These are phyloP conservation scores for Magallana ariakensis DNA, from an alignment of 1,140 invertebrate genomes.

Conservation along the genomic window DNA sequence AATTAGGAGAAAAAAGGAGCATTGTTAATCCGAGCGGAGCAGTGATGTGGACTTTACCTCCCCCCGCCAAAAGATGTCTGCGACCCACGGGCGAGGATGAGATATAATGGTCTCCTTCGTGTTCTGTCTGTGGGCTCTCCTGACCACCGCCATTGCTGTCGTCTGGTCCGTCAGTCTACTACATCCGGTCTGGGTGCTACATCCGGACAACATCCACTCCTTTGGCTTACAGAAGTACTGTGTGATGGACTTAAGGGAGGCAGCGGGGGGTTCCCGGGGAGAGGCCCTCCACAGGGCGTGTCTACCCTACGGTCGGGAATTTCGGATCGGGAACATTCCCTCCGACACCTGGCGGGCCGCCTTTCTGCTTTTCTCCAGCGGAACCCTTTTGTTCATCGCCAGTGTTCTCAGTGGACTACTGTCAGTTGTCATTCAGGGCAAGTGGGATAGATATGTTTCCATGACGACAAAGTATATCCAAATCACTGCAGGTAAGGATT, in stretches of 20 bases:
- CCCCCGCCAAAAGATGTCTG: neutral
- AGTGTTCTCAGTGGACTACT: slow-evolving; percentile 14
- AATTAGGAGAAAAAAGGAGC: neutral
- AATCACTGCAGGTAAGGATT: slow-evolving; percentile 3
- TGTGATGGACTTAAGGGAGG: neutral
- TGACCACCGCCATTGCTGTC: slow-evolving; percentile 13
- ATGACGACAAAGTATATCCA: slow-evolving; percentile 12
- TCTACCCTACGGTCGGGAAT: neutral
- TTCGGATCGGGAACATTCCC: slow-evolving; percentile 23
- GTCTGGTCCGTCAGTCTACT: slow-evolving; percentile 9
- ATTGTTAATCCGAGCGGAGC: neutral
- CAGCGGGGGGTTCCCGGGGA: neutral
- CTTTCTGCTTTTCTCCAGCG: neutral
- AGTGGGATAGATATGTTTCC: slow-evolving; percentile 35
- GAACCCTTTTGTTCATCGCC: neutral
- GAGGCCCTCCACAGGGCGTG: neutral
- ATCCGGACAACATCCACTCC: slow-evolving; percentile 28
- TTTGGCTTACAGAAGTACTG: slow-evolving; percentile 39
- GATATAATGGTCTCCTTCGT: slow-evolving; percentile 37
- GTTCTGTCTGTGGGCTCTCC: slow-evolving; percentile 25
- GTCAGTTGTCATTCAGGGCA: neutral
- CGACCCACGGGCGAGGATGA: neutral
- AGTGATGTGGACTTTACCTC: neutral
- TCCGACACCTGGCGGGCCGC: slow-evolving; percentile 25
- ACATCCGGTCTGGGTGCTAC: slow-evolving; percentile 8